Percentiles rank a stretch among this genome's conserved stretches.
Conservation (phyloP, 2,113 vertebrate genomes). For the Athene cunicularia region DNA sequence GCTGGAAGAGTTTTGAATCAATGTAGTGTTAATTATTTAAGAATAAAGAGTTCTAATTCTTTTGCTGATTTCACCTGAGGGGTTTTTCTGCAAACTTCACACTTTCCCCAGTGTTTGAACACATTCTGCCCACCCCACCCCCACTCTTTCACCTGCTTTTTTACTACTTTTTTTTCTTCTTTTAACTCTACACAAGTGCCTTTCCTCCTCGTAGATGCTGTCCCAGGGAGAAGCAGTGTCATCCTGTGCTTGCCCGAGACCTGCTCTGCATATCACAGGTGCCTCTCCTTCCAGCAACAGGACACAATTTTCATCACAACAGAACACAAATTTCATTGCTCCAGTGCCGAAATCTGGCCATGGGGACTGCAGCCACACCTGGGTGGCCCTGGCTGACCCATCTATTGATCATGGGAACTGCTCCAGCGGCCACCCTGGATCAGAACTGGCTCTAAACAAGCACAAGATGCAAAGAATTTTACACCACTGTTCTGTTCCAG, state of each 20-base stretch:
- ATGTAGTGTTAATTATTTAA: not conserved
- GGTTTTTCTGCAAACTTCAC: not conserved
- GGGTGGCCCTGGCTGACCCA: not conserved
- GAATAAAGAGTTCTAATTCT: not conserved
- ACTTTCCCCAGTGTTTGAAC: not conserved
- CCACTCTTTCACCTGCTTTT: not conserved
- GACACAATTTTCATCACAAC: too few species aligned
- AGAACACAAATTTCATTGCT: too few species aligned
- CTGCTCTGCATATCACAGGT: not conserved
- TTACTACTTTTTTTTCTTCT: too few species aligned
- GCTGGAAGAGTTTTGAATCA: not conserved
- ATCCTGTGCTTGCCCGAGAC: too few species aligned
- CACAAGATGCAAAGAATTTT: not conserved
- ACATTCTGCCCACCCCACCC: not conserved
- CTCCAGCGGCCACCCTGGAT: fast-evolving
- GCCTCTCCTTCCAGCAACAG: not conserved
- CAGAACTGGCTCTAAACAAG: too few species aligned
- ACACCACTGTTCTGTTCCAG: fast-evolving
- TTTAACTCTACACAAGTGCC: not conserved
- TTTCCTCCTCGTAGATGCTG: not conserved
- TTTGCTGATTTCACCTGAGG: not conserved
- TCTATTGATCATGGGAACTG: not conserved
- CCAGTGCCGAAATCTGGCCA: too few species aligned
- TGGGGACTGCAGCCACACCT: not conserved
- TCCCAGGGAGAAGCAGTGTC: too few species aligned